Evolutionary conservation across 2,113 vertebrate species (phyloP).

Genomic region (Dipodomys spectabilis): DNA sequence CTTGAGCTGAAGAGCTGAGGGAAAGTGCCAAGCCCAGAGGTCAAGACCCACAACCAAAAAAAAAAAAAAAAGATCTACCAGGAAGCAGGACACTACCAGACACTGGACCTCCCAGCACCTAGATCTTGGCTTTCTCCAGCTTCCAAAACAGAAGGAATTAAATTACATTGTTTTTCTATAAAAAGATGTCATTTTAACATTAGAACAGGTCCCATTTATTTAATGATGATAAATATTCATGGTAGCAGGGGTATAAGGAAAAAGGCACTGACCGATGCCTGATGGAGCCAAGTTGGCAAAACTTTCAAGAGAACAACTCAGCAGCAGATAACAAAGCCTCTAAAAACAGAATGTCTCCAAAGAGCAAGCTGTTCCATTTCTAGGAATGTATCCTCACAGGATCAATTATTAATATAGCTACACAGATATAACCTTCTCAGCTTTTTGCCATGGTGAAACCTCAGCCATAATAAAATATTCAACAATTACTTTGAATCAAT

Average conservation of each 20-base stretch:
- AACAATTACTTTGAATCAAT: neutral
- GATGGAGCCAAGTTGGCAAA: neutral
- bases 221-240: neutral
- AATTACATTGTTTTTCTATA: neutral
- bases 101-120: too few relatives aligned
- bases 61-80: too few relatives aligned
- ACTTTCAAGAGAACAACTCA: neutral
- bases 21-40: too few relatives aligned
- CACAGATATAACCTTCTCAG: neutral
- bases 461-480: neutral
- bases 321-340: neutral
- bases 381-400: neutral
- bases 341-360: neutral
- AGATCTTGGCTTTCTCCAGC: too few relatives aligned
- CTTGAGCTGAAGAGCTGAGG: too few relatives aligned
- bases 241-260: neutral
- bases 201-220: neutral
- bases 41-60: too few relatives aligned
- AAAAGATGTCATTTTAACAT: neutral
- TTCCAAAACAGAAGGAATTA: too few relatives aligned
- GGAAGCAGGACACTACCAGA: too few relatives aligned
- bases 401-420: neutral
- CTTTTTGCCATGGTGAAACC: neutral
- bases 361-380: neutral
- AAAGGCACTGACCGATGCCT: neutral